Evolutionary conservation across 1,140 invertebrate genomes (phyloP).

Genomic region (Monomorium pharaonis): DNA sequence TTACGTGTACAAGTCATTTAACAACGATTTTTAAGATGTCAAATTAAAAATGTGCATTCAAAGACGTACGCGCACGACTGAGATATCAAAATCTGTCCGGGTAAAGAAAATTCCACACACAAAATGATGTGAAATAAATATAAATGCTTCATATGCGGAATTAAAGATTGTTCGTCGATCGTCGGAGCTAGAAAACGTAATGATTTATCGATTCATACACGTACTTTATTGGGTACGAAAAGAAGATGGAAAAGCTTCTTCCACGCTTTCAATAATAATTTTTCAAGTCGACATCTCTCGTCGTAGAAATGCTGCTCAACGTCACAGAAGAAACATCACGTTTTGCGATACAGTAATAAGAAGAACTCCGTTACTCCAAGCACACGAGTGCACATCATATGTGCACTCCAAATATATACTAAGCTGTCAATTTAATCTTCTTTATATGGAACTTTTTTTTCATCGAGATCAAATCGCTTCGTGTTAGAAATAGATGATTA

Average conservation of each 20-base stretch:
- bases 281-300: neutral
- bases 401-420: neutral
- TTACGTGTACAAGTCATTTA: neutral
- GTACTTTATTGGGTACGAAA: neutral
- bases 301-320: neutral
- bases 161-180: neutral
- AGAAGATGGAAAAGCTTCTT: conserved; percentile 16
- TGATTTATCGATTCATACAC: conserved; percentile 18
- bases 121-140: conserved; percentile 1
- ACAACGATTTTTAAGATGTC: neutral
- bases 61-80: neutral
- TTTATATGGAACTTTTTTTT: neutral
- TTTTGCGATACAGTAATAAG: neutral
- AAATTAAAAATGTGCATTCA: neutral
- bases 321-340: neutral
- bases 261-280: conserved; percentile 6
- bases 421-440: neutral
- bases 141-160: conserved; percentile 2
- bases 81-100: neutral
- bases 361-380: neutral
- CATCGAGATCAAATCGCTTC: conserved; percentile 11
- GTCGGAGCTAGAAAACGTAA: neutral
- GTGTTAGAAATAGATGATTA: neutral
- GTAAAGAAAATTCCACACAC: neutral
- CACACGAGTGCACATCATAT: neutral